phyloP scores from a whole-genome alignment of 2,797 vertebrate genomes.

The Hypotaenidia okinawae region DNA sequence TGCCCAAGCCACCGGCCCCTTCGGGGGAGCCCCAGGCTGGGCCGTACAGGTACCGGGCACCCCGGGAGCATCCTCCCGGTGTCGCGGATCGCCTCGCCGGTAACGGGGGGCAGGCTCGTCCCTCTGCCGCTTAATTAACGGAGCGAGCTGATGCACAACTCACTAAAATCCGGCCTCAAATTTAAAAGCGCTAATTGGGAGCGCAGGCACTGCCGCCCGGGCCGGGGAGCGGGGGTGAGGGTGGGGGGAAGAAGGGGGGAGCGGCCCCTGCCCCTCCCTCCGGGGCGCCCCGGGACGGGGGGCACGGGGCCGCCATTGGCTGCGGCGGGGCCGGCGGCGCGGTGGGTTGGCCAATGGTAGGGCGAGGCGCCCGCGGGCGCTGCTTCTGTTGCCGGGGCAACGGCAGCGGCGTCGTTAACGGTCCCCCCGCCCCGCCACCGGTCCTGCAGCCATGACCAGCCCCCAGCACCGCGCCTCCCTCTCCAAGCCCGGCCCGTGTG shows the following conservation, averaged over 20 bases:
- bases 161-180: no score
- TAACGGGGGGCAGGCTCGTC: no score
- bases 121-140: background rate
- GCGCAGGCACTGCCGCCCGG: no score
- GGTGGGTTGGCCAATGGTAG: background rate
- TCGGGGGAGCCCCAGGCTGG: background rate
- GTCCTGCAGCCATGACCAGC: background rate
- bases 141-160: no score
- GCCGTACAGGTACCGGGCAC: background rate
- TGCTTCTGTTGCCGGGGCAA: background rate
- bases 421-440: background rate
- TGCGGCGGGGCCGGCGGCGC: background rate
- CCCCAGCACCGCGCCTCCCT: background rate
- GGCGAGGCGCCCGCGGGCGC: background rate
- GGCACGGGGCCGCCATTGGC: background rate
- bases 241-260: no score
- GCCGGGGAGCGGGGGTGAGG: no score
- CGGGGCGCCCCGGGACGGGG: background rate
- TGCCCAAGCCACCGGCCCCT: no score
- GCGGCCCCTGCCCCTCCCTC: no score
- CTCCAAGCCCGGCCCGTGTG: background rate
- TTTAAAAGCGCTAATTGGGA: no score
- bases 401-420: background rate
- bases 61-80: background rate
- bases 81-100: background rate